Evolutionary conservation across 37 sponge, comb jelly and placozoan species (phyloP).

Genomic region (Amphimedon queenslandica): DNA sequence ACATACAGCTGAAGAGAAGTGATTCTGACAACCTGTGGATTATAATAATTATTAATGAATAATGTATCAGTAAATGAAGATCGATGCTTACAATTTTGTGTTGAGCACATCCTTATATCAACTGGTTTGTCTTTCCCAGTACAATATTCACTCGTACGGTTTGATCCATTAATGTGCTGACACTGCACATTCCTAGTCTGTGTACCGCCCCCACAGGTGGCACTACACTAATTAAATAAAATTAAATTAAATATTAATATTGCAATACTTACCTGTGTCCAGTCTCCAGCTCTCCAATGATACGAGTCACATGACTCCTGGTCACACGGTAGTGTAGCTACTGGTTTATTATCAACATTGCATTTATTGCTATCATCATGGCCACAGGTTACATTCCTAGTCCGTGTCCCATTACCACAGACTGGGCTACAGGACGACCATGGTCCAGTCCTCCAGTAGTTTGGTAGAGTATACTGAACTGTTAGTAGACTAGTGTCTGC

Average conservation of each 20-base stretch:
- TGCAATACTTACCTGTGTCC: conserved; percentile 34
- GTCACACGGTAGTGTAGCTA: neutral
- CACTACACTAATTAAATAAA: neutral
- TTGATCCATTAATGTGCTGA: neutral
- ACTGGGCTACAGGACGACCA: neutral
- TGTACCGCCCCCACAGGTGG: neutral
- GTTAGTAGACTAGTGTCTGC: too few species aligned
- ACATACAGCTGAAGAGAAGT: too few species aligned
- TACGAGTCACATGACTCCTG: conserved; percentile 25
- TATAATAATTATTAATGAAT: too few species aligned
- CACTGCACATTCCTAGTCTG: neutral
- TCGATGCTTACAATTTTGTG: too few species aligned
- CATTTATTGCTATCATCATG: neutral
- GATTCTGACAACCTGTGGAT: too few species aligned
- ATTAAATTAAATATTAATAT: neutral
- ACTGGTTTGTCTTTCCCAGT: too few species aligned
- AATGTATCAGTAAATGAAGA: too few species aligned
- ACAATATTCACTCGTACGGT: neutral
- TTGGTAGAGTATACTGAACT: too few species aligned
- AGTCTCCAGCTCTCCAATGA: conserved; percentile 22
- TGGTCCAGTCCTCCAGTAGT: neutral
- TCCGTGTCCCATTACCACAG: neutral
- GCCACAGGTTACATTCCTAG: neutral
- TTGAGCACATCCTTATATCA: too few species aligned
- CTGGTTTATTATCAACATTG: conserved; percentile 1